phyloP scores from a whole-genome alignment of 2,888 invertebrate species.

The Petrolisthes cinctipes region DNA sequence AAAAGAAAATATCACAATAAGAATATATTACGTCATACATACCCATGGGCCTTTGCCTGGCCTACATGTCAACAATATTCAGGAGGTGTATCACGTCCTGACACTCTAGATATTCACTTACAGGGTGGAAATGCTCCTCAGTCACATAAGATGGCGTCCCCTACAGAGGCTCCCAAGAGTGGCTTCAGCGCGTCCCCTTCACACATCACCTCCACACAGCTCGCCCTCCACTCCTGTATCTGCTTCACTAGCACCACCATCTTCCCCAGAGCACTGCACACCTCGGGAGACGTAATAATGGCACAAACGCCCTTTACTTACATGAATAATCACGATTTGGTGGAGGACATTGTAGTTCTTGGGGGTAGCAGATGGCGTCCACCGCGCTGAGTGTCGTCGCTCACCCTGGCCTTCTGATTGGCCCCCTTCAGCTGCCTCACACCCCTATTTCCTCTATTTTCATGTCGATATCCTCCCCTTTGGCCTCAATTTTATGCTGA shows the following conservation, averaged over 20 bases:
- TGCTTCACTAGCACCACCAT: constrained; percentile 1
- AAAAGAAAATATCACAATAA: background rate
- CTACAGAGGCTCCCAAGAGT: constrained; percentile 28
- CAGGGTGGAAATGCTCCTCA: constrained; percentile 43
- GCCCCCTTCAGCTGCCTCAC: constrained; percentile 29
- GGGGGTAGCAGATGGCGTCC: constrained; percentile 31
- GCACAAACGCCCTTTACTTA: constrained; percentile 36
- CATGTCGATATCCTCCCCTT: background rate
- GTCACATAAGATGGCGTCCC: constrained; percentile 52
- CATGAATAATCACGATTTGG: constrained; percentile 52
- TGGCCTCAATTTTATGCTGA: background rate
- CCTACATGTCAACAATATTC: background rate
- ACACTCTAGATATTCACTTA: background rate
- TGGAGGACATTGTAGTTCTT: constrained; percentile 43
- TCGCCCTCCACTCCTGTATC: too few relatives aligned
- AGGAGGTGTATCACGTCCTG: background rate
- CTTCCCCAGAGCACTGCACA: background rate
- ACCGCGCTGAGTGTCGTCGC: constrained; percentile 52
- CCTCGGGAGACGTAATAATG: background rate
- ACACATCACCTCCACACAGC: background rate
- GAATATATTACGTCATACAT: background rate
- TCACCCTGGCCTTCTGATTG: constrained; percentile 31
- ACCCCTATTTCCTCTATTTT: constrained; percentile 10
- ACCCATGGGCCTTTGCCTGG: background rate
- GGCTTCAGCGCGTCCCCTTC: constrained; percentile 41